Base-by-base conservation (phyloP, 2,797 vertebrate species). In the Nannoperca obscura region DNA sequence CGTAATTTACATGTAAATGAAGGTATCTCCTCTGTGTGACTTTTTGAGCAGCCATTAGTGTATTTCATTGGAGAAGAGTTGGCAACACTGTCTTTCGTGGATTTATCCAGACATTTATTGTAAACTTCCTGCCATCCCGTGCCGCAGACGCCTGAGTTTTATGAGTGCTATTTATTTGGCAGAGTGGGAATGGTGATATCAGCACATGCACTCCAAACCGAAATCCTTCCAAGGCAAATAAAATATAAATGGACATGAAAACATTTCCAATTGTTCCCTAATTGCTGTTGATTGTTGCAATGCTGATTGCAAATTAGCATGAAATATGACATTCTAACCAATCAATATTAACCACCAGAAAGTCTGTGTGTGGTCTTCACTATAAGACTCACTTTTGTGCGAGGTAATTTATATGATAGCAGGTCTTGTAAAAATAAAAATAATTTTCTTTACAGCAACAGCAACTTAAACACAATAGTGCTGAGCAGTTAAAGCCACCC, bases 101-200 rank as follows among this genome's bases (percentile, higher is more conserved):
- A 91, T 94, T 91, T 91, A 93, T 89, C 84, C 84, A 69, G 91
- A 93, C 93, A 90, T 93, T 91, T 92, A 93, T 91, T 91, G 90
- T 90, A 90, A 91, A 92, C 85, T 91, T 89, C 84, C 89, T 81
- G 90, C 89, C 89, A 86, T 90, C 87, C 84, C 81, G 88, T 82
- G 85, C 84, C 73, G 89, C 91, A 89, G 92, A 92, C 81, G 88
- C 81, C 72, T 27, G 88, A 74, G 76, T 90, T 93, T 93, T 93
- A 93, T 54, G 88, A 91, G 76, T n/a, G 83, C 86, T 86, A 68
- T 89, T 94, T 92, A 89, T 91, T 91, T 92, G 91, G 89, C 89
- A 86, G 87, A 77, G 86, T 9, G 52, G 80, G 71, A 85, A 83
- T 13, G 69, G 83, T 52, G 69, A 71, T 79, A 92, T 89, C 83